phyloP scores from a whole-genome alignment of 2,797 vertebrate species.

The Coendou prehensilis region DNA sequence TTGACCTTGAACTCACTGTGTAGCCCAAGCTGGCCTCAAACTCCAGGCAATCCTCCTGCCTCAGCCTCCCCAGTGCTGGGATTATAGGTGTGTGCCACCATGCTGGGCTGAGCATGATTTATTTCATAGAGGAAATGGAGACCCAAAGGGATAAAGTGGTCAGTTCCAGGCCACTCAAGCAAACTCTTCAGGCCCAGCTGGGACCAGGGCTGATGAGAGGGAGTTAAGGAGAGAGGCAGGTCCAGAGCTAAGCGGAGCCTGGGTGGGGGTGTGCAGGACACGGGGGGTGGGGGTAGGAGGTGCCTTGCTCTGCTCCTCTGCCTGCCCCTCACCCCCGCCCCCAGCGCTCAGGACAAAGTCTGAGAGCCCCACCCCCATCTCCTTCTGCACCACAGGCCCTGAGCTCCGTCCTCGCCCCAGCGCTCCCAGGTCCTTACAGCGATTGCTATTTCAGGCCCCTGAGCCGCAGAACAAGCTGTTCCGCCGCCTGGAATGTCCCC shows the following conservation, averaged over 20 bases:
- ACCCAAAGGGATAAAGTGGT: background rate
- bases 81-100: background rate
- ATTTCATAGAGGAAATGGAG: background rate
- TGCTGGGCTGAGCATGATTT: background rate
- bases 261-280: background rate
- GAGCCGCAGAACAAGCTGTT: conserved; percentile 58
- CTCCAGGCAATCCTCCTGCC: background rate
- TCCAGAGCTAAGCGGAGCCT: background rate
- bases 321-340: background rate
- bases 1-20: background rate
- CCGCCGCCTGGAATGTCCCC: conserved; percentile 21
- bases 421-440: background rate
- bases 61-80: background rate
- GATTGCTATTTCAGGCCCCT: conserved; percentile 60
- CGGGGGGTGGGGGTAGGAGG: background rate
- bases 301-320: background rate
- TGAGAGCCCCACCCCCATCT: background rate
- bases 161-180: background rate
- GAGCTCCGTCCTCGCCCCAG: background rate
- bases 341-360: background rate
- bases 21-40: background rate
- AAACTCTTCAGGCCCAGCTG: background rate
- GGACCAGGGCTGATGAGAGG: background rate
- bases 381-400: background rate
- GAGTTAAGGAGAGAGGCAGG: background rate